Evolutionary conservation across 2,797 vertebrate species (phyloP), one percentile per base, ranked within the genome.

Genomic region (Nasua narica): DNA sequence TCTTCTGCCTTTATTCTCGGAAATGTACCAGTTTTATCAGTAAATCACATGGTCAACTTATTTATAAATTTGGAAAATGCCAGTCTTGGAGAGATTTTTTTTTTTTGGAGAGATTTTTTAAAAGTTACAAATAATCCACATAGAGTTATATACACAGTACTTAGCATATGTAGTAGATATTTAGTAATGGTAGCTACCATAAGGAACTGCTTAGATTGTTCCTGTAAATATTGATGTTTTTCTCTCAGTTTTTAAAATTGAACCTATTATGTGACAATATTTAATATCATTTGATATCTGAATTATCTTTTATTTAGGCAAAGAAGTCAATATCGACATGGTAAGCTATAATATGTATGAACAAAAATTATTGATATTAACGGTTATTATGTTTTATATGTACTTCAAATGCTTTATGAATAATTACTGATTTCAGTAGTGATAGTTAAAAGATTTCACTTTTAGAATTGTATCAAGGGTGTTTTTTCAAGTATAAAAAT

Each of bases 271-370:
- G 37, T 91, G 48, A 43, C 32, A 82, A 8, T 78, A 48, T 92
- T 94, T 92, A 62, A 70, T 67, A 84, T 60, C 7, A 88, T 93
- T 81, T 92, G 14, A 87, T 69, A 94, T 95, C 23, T 91, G 23
- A 92, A 90, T 84, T 96, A 58, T 56, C 58, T 97, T 96, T 78
- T 86, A 43, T 92, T 70, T 85, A 88, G 94, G n/a, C 76, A 88
- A 91, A 81, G 88, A 96, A 90, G 52, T 89, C 15, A 72, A 52
- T 50, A 74, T 43, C 0, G 52, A 97, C 56, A 87, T 87, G 50
- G 89, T 97, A 96, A 96, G 85, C 25, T 48, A 19, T 69, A 83
- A 58, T 91, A 82, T 90, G 92, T 90, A 84, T 84, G 37, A 79
- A 60, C 10, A 62, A 78, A 60, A 65, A 35, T 74, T 91, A 29